These are phyloP conservation scores for Tricholaema leucomelas DNA, from an alignment of 2,113 vertebrate species.

Conservation along the genomic window DNA sequence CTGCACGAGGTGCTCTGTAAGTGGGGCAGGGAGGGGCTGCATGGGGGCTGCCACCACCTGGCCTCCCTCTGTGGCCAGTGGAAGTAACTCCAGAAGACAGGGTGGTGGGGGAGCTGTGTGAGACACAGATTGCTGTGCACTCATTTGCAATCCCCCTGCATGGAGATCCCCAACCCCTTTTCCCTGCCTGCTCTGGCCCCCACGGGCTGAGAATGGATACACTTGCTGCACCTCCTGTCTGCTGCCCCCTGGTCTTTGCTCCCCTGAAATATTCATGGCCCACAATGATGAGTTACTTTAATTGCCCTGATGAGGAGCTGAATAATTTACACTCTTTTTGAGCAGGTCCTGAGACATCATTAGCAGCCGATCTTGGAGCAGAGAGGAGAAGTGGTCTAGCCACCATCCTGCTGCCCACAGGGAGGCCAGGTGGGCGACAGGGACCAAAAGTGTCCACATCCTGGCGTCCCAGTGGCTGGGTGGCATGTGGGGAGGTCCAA, in stretches of 20 bases:
- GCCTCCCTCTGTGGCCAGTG: not conserved
- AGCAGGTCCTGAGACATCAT: conserved; percentile 35
- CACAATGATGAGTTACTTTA: conserved; percentile 54
- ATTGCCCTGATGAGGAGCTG: conserved; percentile 65
- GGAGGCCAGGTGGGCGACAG: not conserved
- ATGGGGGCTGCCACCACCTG: not conserved
- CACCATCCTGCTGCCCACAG: not conserved
- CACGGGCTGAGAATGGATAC: rapidly evolving
- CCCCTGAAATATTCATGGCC: conserved; percentile 61
- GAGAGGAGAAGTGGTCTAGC: not conserved
- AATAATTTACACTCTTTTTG: conserved; percentile 50
- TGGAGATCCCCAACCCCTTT: rapidly evolving
- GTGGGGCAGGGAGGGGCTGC: not conserved
- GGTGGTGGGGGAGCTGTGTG: rapidly evolving
- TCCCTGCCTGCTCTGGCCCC: not conserved
- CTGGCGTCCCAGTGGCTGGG: not conserved
- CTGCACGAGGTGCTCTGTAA: not conserved
- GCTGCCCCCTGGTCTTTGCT: not conserved
- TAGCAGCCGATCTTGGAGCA: not conserved
- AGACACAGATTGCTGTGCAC: not conserved
- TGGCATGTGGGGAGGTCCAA: not conserved
- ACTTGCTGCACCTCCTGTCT: not conserved
- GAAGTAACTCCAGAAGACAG: not conserved
- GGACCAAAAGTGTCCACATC: not conserved
- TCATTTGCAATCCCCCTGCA: not conserved